phyloP scores from a whole-genome alignment of 2,888 invertebrate genomes.

The Neoaliturus tenellus region DNA sequence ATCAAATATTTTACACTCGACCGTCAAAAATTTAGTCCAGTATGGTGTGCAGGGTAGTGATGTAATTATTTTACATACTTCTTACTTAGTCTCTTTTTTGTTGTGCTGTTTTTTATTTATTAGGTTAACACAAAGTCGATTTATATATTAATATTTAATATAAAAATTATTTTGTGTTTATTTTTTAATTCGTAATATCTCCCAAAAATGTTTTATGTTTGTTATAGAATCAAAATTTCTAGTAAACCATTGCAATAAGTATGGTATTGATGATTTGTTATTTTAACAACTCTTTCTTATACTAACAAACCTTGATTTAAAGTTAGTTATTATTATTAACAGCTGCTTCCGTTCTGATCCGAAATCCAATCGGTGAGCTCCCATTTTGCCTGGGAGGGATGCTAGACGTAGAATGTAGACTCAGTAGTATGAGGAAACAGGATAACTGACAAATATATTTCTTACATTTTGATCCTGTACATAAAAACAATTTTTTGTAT shows the following conservation, averaged over 20 bases:
- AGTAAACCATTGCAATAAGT: constrained; percentile 56
- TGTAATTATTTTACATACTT: constrained; percentile 17
- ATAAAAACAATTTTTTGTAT: too few species aligned
- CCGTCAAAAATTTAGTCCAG: neutral
- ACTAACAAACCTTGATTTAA: constrained; percentile 40
- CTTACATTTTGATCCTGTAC: too few species aligned
- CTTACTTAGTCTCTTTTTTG: constrained; percentile 24
- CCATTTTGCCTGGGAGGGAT: too few species aligned
- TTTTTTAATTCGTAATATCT: constrained; percentile 52
- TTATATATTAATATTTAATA: constrained; percentile 53
- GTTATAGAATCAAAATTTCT: constrained; percentile 52
- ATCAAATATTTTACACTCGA: neutral
- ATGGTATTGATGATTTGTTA: constrained; percentile 37
- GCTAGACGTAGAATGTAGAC: too few species aligned
- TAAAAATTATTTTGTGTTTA: constrained; percentile 38
- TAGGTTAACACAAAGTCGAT: constrained; percentile 53
- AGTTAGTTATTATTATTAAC: neutral
- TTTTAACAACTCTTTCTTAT: constrained; percentile 39
- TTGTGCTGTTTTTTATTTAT: constrained; percentile 51
- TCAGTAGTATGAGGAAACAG: too few species aligned
- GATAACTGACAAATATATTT: too few species aligned
- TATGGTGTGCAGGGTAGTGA: neutral
- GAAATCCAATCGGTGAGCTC: too few species aligned
- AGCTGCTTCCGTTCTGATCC: too few species aligned
- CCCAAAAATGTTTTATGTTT: constrained; percentile 49